These are phyloP conservation scores for Tetraneura akinire DNA, from an alignment of 1,140 invertebrate genomes.

Conservation along the genomic window DNA sequence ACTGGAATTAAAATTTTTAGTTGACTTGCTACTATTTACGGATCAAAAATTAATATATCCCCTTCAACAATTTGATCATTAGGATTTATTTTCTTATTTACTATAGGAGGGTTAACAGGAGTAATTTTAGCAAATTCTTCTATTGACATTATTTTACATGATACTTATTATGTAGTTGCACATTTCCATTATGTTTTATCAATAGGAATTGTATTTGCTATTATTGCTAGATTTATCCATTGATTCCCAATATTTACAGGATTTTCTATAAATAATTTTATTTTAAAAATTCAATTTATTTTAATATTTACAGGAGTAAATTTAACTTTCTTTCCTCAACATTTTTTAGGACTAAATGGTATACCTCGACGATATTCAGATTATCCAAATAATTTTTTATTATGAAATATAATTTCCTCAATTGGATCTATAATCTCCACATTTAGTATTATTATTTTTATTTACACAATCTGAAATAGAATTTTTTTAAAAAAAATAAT, in stretches of 20 bases:
- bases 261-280: background rate
- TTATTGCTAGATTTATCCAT: constrained; percentile 68
- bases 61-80: background rate
- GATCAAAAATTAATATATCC: constrained; percentile 52
- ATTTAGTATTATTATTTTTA: too few relatives aligned
- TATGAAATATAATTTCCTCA: too few relatives aligned
- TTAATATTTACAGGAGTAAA: too few relatives aligned
- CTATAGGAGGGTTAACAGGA: constrained; percentile 61
- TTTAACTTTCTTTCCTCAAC: constrained; percentile 57
- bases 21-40: constrained; percentile 65
- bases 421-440: too few relatives aligned
- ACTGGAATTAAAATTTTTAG: constrained; percentile 72
- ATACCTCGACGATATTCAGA: constrained; percentile 64
- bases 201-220: constrained; percentile 71
- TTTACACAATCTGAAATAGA: background rate
- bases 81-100: constrained; percentile 64
- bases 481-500: constrained; percentile 57
- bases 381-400: too few relatives aligned
- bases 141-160: constrained; percentile 71
- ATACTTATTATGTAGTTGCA: constrained; percentile 76
- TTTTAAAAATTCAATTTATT: background rate
- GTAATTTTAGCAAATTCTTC: constrained; percentile 66
- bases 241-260: constrained; percentile 65
- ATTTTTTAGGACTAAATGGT: constrained; percentile 45
- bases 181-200: constrained; percentile 66